Evolutionary conservation across 1,140 invertebrate genomes (phyloP).

Genomic region (Drosophila burlai): DNA sequence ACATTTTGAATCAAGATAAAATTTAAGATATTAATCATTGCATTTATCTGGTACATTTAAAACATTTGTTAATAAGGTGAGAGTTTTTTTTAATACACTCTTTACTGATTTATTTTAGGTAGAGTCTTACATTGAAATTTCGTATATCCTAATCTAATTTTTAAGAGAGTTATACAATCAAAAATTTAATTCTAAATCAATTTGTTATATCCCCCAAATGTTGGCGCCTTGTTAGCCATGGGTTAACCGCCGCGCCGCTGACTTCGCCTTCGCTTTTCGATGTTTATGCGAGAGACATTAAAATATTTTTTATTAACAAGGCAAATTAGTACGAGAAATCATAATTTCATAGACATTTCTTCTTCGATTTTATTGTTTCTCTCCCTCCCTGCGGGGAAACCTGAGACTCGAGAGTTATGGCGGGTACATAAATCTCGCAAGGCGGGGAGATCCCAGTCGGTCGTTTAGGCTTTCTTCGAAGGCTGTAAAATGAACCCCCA

Average conservation of each 20-base stretch:
- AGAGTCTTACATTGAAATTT: not conserved
- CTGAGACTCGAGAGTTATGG: constrained; percentile 48
- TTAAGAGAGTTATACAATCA: not conserved
- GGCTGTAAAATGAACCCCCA: constrained; percentile 73
- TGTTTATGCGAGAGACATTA: constrained; percentile 59
- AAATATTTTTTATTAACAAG: constrained; percentile 79
- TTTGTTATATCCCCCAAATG: not conserved
- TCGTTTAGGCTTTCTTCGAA: constrained; percentile 55
- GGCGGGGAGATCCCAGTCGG: not conserved
- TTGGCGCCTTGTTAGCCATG: constrained; percentile 6
- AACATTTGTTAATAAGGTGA: not conserved
- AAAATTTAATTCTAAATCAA: not conserved
- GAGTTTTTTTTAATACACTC: not conserved
- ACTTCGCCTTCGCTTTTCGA: constrained; percentile 9
- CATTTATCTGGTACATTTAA: not conserved
- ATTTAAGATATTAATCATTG: not conserved
- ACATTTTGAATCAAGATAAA: not conserved
- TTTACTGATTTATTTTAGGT: not conserved
- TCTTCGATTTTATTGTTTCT: constrained; percentile 61
- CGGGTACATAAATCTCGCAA: constrained; percentile 36
- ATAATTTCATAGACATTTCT: constrained; percentile 73
- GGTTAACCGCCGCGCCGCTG: constrained; percentile 13
- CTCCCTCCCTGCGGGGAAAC: constrained; percentile 29
- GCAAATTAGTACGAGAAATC: constrained; percentile 77
- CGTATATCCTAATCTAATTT: too few species aligned